phyloP scores from a whole-genome alignment of 2,888 invertebrate species.

The Allygus modestus region DNA sequence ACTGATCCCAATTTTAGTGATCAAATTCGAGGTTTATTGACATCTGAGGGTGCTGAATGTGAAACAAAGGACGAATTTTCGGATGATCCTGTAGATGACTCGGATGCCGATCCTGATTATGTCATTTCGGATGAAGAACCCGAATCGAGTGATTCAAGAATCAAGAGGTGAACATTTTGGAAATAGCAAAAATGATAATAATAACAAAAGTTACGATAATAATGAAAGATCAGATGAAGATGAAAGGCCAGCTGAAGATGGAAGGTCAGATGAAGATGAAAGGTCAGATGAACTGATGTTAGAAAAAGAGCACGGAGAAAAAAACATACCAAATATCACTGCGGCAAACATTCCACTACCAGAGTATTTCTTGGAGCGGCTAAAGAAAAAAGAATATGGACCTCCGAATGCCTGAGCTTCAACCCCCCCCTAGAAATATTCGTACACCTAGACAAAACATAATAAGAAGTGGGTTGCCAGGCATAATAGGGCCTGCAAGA shows the following conservation, averaged over 20 bases:
- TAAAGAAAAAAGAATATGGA: too few relatives aligned
- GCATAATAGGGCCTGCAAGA: too few relatives aligned
- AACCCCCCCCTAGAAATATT: too few relatives aligned
- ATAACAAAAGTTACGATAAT: constrained; percentile 1
- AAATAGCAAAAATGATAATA: constrained; percentile 32
- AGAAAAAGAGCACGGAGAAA: not conserved
- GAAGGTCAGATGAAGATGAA: too few relatives aligned
- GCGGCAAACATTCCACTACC: too few relatives aligned
- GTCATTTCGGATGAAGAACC: constrained; percentile 42
- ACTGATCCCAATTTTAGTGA: constrained; percentile 51
- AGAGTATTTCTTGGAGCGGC: too few relatives aligned
- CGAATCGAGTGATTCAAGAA: constrained; percentile 46
- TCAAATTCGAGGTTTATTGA: constrained; percentile 42
- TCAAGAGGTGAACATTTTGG: constrained; percentile 34
- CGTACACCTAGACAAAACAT: too few relatives aligned
- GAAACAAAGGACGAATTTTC: constrained; percentile 32
- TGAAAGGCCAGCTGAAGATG: too few relatives aligned
- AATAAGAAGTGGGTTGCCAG: too few relatives aligned
- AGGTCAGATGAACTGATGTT: not conserved
- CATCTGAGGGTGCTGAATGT: constrained; percentile 41
- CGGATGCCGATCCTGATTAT: constrained; percentile 40
- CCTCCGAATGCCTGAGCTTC: too few relatives aligned
- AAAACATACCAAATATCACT: not conserved
- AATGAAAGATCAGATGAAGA: too few relatives aligned
- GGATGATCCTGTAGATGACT: constrained; percentile 47